phyloP scores from a whole-genome alignment of 1,140 invertebrate genomes.

The Pachypeltis micranthus region DNA sequence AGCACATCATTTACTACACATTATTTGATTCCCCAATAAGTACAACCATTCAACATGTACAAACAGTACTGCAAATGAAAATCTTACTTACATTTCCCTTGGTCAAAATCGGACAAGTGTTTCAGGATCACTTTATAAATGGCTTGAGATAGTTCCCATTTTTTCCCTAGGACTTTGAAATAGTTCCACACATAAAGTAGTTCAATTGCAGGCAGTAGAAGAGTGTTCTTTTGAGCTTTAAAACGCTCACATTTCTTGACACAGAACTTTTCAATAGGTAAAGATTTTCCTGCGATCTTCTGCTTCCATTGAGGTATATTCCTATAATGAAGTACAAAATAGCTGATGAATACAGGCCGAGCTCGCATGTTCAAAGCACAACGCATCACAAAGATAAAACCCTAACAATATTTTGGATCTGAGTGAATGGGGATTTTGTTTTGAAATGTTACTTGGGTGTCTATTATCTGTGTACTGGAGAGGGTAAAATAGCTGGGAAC shows the following conservation, averaged over 20 bases:
- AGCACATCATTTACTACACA: too few relatives aligned
- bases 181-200: constrained; percentile 90
- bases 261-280: constrained; percentile 94
- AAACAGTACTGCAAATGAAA: too few relatives aligned
- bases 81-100: constrained; percentile 18
- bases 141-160: constrained; percentile 50
- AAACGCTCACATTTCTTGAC: constrained; percentile 71
- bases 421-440: too few relatives aligned
- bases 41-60: too few relatives aligned
- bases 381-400: too few relatives aligned
- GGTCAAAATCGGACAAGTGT: constrained; percentile 38
- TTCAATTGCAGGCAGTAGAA: constrained; percentile 75
- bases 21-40: too few relatives aligned
- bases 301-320: constrained; percentile 71
- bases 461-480: too few relatives aligned
- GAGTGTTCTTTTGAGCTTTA: constrained; percentile 53
- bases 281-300: constrained; percentile 85
- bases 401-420: too few relatives aligned
- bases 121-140: constrained; percentile 61
- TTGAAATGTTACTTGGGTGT: too few relatives aligned
- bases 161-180: constrained; percentile 69
- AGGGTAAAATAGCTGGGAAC: too few relatives aligned
- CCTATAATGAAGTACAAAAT: constrained; percentile 36
- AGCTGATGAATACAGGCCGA: too few relatives aligned
- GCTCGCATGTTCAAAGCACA: too few relatives aligned